These are phyloP conservation scores for Atta texana DNA, from an alignment of 1,140 invertebrate genomes.

Conservation along the genomic window DNA sequence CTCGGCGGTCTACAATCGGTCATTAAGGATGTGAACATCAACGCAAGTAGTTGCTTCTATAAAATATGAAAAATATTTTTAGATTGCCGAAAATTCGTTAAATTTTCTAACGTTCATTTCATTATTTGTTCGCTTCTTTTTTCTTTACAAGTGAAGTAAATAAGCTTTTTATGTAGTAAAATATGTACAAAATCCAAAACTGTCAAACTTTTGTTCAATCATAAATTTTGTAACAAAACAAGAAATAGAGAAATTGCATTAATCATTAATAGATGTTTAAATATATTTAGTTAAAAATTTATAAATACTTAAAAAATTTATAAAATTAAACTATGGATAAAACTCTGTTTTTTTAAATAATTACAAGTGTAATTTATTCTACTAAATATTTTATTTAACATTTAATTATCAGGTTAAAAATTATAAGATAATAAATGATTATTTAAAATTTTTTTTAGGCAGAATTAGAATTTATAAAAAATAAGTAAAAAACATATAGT, in stretches of 20 bases:
- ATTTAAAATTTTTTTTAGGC: background rate
- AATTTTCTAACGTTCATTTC: slow-evolving; percentile 18
- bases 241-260: background rate
- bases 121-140: background rate
- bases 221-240: background rate
- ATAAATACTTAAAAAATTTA: background rate
- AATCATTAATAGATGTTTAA: background rate
- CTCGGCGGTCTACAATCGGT: slow-evolving; percentile 76
- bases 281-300: background rate
- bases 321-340: background rate
- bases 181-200: background rate
- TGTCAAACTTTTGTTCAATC: background rate
- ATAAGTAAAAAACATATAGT: background rate
- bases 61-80: slow-evolving; percentile 57
- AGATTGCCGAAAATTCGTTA: slow-evolving; percentile 60
- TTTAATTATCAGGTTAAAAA: background rate
- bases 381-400: background rate
- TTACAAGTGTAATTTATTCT: background rate
- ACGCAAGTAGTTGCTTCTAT: background rate
- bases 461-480: background rate
- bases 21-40: slow-evolving; percentile 76
- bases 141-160: background rate
- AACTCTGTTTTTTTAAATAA: background rate
- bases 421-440: background rate
- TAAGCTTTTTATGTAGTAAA: background rate